Percentiles rank a stretch among this genome's conserved stretches.
Conservation (phyloP, 2,888 invertebrate species). For the Cactoblastis cactorum region DNA sequence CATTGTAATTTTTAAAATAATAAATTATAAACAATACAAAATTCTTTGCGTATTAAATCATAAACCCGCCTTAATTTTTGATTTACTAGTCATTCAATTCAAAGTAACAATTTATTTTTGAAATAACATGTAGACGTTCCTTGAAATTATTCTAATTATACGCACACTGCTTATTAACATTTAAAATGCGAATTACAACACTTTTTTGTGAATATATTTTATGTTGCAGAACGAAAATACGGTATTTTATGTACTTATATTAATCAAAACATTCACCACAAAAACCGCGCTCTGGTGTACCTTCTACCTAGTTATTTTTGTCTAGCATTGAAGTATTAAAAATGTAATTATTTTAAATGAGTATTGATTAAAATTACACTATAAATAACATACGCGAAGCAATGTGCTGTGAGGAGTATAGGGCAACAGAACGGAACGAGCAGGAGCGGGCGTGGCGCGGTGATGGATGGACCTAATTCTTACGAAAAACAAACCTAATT, state of each 20-base stretch:
- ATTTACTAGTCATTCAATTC: too few species aligned
- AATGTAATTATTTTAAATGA: slow-evolving; percentile 3
- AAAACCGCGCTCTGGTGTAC: background rate
- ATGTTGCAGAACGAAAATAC: slow-evolving; percentile 1
- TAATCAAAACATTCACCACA: background rate
- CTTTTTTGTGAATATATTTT: slow-evolving; percentile 6
- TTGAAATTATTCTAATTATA: too few species aligned
- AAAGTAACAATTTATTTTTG: background rate
- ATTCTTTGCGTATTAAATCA: background rate
- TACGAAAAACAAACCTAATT: slow-evolving; percentile 70
- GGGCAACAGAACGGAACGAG: slow-evolving; percentile 45
- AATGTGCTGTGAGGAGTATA: slow-evolving; percentile 12
- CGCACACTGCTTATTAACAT: slow-evolving; percentile 19
- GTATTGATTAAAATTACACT: slow-evolving; percentile 4
- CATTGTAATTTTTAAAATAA: background rate
- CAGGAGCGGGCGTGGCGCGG: slow-evolving; percentile 46
- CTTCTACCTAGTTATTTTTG: background rate
- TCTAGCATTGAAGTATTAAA: background rate
- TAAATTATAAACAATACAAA: background rate
- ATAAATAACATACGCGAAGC: slow-evolving; percentile 12
- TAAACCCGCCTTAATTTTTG: too few species aligned
- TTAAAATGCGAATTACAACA: slow-evolving; percentile 13
- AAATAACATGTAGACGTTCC: too few species aligned
- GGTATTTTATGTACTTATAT: too few species aligned
- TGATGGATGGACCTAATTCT: slow-evolving; percentile 64